Conservation (phyloP, 2,888 invertebrate species). For the Coelinius sp. region DNA sequence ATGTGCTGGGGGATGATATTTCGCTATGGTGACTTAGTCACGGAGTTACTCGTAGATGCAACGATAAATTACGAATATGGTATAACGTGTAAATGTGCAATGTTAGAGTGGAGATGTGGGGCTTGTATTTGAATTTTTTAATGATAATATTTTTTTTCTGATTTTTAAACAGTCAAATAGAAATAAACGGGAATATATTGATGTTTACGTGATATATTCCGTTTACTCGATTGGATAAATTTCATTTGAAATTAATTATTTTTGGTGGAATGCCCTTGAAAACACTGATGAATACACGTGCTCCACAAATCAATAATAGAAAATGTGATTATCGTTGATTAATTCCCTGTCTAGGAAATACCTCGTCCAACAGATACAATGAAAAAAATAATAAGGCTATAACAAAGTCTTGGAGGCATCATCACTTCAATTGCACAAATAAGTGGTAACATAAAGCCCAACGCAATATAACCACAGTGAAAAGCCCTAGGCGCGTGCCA, state of each 20-base stretch:
- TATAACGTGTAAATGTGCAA: slow-evolving; percentile 45
- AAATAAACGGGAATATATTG: no score
- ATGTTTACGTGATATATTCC: no score
- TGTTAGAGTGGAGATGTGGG: slow-evolving; percentile 5
- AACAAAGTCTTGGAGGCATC: background rate
- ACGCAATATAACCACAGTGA: background rate
- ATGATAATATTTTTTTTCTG: background rate
- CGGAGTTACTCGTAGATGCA: slow-evolving; percentile 54
- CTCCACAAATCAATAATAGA: background rate
- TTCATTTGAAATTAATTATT: no score
- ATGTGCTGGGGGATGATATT: slow-evolving; percentile 51
- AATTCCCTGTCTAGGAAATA: background rate
- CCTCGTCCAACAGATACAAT: background rate
- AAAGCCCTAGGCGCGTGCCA: slow-evolving; percentile 42
- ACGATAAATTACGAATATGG: slow-evolving; percentile 61
- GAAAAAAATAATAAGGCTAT: background rate
- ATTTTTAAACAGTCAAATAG: background rate
- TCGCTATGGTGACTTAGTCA: slow-evolving; percentile 66
- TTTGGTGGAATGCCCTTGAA: no score
- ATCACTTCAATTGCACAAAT: background rate
- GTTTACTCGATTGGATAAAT: no score
- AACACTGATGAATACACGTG: background rate
- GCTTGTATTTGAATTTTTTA: background rate
- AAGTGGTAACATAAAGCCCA: slow-evolving; percentile 13
- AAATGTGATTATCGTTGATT: background rate